Percentiles rank a stretch among this genome's conserved stretches.
phyloP scores from a whole-genome alignment of 2,797 vertebrate species.

The Uromys caudimaculatus region DNA sequence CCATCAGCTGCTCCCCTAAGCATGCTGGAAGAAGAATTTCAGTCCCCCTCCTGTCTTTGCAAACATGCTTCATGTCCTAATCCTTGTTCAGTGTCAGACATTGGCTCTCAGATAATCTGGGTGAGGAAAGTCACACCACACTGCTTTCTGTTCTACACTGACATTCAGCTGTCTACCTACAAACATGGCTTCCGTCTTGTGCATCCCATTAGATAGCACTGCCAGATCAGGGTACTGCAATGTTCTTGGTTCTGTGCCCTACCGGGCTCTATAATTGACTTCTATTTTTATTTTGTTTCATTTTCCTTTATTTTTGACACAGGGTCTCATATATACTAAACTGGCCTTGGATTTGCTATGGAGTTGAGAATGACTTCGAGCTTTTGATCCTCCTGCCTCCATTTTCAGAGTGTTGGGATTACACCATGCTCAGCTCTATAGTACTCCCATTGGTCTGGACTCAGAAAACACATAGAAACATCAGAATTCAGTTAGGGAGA shows the following conservation, averaged over 20 bases:
- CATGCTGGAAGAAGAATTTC: background rate
- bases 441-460: background rate
- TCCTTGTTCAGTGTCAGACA: background rate
- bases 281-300: background rate
- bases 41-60: background rate
- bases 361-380: background rate
- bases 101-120: background rate
- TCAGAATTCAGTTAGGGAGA: background rate
- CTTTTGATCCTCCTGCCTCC: background rate
- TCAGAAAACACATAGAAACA: background rate
- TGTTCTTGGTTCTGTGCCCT: background rate
- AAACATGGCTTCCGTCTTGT: accelerated
- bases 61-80: background rate
- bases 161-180: background rate
- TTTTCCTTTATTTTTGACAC: background rate
- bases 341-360: background rate
- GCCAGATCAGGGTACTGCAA: background rate
- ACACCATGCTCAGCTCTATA: background rate
- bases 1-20: accelerated
- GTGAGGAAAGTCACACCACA: background rate
- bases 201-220: background rate
- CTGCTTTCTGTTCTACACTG: background rate
- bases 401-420: background rate
- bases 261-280: background rate
- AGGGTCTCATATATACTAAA: background rate